phyloP scores from a whole-genome alignment of 2,888 invertebrate species.

The Pterobdella sp. region DNA sequence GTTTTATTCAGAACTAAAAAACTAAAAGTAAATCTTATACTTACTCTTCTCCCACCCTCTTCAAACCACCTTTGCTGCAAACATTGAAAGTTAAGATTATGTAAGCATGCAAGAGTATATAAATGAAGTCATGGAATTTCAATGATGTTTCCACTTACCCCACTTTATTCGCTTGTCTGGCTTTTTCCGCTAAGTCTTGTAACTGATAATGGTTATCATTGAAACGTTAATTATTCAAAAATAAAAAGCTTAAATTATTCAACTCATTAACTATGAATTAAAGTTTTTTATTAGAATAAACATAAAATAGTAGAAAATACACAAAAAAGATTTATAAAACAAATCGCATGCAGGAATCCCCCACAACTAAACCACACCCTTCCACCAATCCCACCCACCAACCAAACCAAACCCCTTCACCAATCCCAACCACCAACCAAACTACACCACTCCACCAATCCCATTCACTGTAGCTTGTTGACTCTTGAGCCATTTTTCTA shows the following conservation, averaged over 20 bases:
- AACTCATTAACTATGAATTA: background rate
- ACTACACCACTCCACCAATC: background rate
- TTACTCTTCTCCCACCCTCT: constrained; percentile 23
- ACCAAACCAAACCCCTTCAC: background rate
- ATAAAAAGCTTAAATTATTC: background rate
- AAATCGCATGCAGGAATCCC: background rate
- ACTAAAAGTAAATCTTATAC: background rate
- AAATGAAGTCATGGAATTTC: background rate
- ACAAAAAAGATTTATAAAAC: background rate
- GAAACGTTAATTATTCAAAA: background rate
- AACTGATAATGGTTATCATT: constrained; percentile 55
- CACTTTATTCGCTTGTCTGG: constrained; percentile 94
- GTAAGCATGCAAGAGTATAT: background rate
- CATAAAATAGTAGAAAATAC: background rate
- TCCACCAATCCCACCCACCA: background rate
- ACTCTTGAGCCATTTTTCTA: constrained; percentile 94
- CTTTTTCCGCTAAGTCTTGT: constrained; percentile 97
- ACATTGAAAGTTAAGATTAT: background rate
- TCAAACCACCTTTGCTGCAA: constrained; percentile 24
- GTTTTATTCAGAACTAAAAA: background rate
- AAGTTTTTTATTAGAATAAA: background rate
- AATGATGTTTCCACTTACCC: constrained; percentile 56
- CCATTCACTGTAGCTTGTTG: constrained; percentile 67
- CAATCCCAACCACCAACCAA: background rate
- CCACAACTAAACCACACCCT: background rate